These are phyloP conservation scores for Drosophila suboccidentalis DNA, from an alignment of 2,888 invertebrate species.

Conservation along the genomic window DNA sequence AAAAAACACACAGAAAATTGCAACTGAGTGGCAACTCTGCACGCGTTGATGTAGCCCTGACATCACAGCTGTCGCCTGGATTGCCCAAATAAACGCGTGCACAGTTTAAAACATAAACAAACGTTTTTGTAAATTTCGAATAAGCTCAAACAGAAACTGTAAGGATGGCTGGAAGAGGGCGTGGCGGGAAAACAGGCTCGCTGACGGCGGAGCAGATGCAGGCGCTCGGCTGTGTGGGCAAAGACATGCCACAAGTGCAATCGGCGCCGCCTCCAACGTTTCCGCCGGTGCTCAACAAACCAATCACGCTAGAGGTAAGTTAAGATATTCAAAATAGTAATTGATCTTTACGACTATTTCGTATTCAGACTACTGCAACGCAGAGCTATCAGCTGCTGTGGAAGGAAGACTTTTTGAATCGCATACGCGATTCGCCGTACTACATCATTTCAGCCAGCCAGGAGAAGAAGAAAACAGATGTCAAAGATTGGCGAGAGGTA, in stretches of 20 bases:
- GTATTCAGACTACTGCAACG: slow-evolving; percentile 86
- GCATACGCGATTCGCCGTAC: slow-evolving; percentile 89
- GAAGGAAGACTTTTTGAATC: slow-evolving; percentile 91
- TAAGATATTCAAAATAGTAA: no score
- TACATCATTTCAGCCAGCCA: slow-evolving; percentile 70
- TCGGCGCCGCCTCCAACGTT: slow-evolving; percentile 88
- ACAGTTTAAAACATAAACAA: slow-evolving; percentile 33
- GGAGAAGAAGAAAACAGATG: slow-evolving; percentile 42
- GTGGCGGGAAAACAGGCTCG: slow-evolving; percentile 83
- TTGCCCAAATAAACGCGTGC: slow-evolving; percentile 48
- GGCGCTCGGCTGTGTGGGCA: slow-evolving; percentile 83
- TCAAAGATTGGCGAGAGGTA: slow-evolving; percentile 69
- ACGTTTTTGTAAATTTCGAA: background rate
- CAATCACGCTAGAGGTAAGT: slow-evolving; percentile 86
- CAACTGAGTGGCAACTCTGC: background rate
- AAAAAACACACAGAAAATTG: background rate
- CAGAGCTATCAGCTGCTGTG: slow-evolving; percentile 90
- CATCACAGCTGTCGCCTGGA: slow-evolving; percentile 37
- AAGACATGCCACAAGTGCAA: slow-evolving; percentile 87
- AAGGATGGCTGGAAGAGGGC: slow-evolving; percentile 83
- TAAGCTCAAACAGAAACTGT: background rate
- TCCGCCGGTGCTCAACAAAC: slow-evolving; percentile 88
- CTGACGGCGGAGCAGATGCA: slow-evolving; percentile 85
- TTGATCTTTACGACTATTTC: background rate
- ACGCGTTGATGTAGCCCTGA: slow-evolving; percentile 35